These are phyloP conservation scores for Ormyrus pomaceus DNA, from an alignment of 2,888 invertebrate species.

Conservation along the genomic window DNA sequence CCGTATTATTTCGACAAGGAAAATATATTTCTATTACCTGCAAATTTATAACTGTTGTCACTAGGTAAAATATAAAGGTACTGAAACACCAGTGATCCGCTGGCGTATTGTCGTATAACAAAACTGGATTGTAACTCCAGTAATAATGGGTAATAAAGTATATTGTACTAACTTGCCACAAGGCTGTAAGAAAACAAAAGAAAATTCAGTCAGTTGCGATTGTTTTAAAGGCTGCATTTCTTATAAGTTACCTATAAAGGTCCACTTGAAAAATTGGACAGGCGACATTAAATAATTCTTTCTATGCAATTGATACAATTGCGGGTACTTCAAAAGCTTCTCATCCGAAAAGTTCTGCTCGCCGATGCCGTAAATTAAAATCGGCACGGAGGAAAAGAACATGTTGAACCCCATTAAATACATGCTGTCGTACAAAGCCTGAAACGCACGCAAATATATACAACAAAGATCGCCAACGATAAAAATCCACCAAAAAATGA, in stretches of 20 bases:
- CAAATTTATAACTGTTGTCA: constrained; percentile 67
- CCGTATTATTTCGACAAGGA: background rate
- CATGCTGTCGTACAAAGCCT: constrained; percentile 85
- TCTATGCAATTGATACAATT: constrained; percentile 81
- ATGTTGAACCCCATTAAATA: constrained; percentile 88
- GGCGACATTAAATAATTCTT: constrained; percentile 82
- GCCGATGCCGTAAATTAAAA: constrained; percentile 84
- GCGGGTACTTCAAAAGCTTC: constrained; percentile 80
- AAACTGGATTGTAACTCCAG: constrained; percentile 76
- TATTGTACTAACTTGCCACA: constrained; percentile 82
- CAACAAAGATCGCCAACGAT: constrained; percentile 74
- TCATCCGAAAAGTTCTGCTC: constrained; percentile 83
- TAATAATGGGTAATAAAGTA: constrained; percentile 78
- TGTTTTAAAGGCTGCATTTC: background rate
- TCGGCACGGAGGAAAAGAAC: constrained; percentile 85
- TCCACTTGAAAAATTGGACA: constrained; percentile 81
- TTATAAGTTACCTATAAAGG: constrained; percentile 72
- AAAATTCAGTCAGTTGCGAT: background rate
- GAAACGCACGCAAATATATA: constrained; percentile 71
- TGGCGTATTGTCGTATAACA: constrained; percentile 77
- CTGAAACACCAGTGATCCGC: constrained; percentile 77
- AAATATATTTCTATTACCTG: constrained; percentile 60
- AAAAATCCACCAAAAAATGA: constrained; percentile 2
- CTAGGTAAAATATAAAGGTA: constrained; percentile 68
- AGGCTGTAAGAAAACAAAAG: constrained; percentile 70